A percentile compares a stretch with the other conserved stretches of the same genome.
Conservation (phyloP, 2,888 invertebrate genomes). For the Thereva unica region DNA sequence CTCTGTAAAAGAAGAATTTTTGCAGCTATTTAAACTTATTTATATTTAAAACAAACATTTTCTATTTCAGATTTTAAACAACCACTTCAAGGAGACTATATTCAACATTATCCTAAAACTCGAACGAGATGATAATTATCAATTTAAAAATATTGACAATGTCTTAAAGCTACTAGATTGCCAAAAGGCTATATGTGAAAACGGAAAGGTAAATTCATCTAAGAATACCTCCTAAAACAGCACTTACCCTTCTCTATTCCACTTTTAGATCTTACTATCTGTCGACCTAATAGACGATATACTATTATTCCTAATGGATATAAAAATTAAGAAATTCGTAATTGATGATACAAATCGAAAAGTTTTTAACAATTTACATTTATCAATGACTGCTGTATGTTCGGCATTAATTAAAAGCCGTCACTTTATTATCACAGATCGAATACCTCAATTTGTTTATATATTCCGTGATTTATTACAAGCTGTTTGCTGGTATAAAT, state of each 20-base stretch:
- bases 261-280: constrained; percentile 48
- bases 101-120: constrained; percentile 48
- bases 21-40: not conserved
- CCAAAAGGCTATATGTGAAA: constrained; percentile 49
- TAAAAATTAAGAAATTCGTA: constrained; percentile 51
- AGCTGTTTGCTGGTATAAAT: constrained; percentile 54
- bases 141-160: constrained; percentile 40
- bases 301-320: constrained; percentile 50
- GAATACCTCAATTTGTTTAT: constrained; percentile 52
- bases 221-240: not conserved
- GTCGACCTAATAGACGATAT: constrained; percentile 53
- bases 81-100: constrained; percentile 53
- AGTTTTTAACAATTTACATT: constrained; percentile 48
- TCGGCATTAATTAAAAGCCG: constrained; percentile 49
- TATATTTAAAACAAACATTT: not conserved
- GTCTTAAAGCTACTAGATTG: constrained; percentile 48
- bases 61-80: constrained; percentile 53
- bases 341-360: constrained; percentile 46
- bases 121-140: constrained; percentile 42
- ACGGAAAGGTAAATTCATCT: constrained; percentile 47
- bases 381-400: constrained; percentile 49
- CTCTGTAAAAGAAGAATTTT: not conserved
- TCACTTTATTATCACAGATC: constrained; percentile 49
- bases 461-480: constrained; percentile 54
- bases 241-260: not conserved